Evolutionary conservation across 1,140 invertebrate species (phyloP).

Genomic region (Penaeus vannamei): DNA sequence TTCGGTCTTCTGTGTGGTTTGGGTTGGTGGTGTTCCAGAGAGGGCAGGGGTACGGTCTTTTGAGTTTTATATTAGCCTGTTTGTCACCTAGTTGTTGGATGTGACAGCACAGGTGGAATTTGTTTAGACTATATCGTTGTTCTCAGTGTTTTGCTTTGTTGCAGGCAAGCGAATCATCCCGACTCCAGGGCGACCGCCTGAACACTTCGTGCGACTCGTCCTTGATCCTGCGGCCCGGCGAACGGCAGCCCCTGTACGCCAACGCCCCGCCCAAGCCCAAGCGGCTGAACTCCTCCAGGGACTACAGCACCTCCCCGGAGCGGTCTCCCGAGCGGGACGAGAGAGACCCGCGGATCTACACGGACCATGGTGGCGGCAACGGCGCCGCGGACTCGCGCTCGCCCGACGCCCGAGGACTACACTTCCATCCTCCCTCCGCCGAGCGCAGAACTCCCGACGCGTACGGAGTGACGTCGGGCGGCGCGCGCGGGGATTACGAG

Average conservation of each 20-base stretch:
- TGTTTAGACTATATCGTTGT: not conserved
- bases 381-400: constrained; percentile 19
- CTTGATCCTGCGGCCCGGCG: constrained; percentile 48
- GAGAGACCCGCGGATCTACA: constrained; percentile 67
- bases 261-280: constrained; percentile 91
- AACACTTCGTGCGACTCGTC: constrained; percentile 61
- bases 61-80: no score
- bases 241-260: constrained; percentile 83
- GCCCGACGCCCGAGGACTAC: constrained; percentile 10
- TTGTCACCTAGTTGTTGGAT: not conserved
- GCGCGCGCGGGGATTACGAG: constrained; percentile 80
- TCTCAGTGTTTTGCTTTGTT: constrained; percentile 3
- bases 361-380: constrained; percentile 48
- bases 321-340: constrained; percentile 71
- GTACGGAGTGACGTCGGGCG: constrained; percentile 80
- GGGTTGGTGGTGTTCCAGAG: not conserved
- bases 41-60: not conserved
- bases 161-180: constrained; percentile 63
- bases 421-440: constrained; percentile 65
- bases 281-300: constrained; percentile 78
- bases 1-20: not conserved
- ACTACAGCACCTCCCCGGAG: constrained; percentile 78
- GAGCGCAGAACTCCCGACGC: constrained; percentile 86
- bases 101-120: not conserved
- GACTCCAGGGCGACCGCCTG: constrained; percentile 50